phyloP scores from a whole-genome alignment of 2,888 invertebrate species.

The Drepana falcataria region DNA sequence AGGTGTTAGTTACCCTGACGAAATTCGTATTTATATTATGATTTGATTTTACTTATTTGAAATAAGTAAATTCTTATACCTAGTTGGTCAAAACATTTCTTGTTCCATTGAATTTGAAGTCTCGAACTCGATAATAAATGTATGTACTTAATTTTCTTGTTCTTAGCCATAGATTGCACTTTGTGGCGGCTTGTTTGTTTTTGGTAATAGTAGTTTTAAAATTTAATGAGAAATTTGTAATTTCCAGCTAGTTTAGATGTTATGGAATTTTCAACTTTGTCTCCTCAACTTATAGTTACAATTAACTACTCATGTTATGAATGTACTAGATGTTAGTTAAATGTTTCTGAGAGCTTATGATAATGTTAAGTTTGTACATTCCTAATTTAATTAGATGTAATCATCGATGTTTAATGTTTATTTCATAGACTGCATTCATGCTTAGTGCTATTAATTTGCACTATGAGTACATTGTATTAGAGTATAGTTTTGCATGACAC shows the following conservation, averaged over 20 bases:
- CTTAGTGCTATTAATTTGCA: neutral
- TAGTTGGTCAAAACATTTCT: too few relatives aligned
- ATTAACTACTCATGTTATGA: conserved; percentile 13
- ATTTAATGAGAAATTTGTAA: neutral
- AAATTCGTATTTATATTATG: too few relatives aligned
- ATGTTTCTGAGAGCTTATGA: conserved; percentile 31
- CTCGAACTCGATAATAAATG: neutral
- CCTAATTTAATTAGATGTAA: conserved; percentile 43
- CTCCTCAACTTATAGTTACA: neutral
- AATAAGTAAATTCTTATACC: too few relatives aligned
- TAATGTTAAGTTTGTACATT: conserved; percentile 64
- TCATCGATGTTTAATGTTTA: conserved; percentile 12
- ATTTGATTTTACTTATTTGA: too few relatives aligned
- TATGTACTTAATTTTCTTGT: conserved; percentile 3
- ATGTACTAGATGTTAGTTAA: conserved; percentile 15
- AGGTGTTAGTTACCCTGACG: too few relatives aligned
- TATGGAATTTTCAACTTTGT: neutral
- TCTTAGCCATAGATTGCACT: neutral
- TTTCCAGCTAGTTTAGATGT: neutral
- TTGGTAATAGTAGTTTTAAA: neutral
- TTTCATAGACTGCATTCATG: conserved; percentile 3
- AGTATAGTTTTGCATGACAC: neutral
- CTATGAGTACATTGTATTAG: neutral
- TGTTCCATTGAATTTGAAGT: too few relatives aligned
- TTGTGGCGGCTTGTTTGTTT: conserved; percentile 3